These are phyloP conservation scores for Zaprionus lachaisei DNA, from an alignment of 1,140 invertebrate species.

Conservation along the genomic window DNA sequence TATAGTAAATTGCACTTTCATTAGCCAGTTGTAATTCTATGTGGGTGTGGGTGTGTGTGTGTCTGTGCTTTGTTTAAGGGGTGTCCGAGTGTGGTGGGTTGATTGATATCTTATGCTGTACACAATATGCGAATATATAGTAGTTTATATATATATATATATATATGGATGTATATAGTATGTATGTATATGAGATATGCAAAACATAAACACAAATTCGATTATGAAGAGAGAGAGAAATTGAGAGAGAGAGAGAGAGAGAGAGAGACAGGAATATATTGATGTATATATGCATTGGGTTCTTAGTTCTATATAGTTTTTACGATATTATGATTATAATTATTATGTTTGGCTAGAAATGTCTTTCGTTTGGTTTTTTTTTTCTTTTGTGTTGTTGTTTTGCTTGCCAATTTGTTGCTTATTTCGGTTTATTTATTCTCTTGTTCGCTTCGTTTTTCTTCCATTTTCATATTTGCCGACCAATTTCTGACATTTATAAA, in stretches of 20 bases:
- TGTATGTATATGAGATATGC: conserved; percentile 48
- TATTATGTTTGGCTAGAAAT: conserved; percentile 32
- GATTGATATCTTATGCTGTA: conserved; percentile 56
- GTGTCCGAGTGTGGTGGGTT: conserved; percentile 40
- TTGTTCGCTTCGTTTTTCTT: background rate
- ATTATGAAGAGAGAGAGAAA: conserved; percentile 34
- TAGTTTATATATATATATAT: conserved; percentile 20
- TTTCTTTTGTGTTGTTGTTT: conserved; percentile 16
- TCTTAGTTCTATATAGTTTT: conserved; percentile 15
- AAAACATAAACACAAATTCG: conserved; percentile 67
- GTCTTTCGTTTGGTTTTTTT: conserved; percentile 19
- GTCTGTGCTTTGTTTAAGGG: conserved; percentile 2
- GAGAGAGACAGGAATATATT: conserved; percentile 21
- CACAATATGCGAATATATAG: conserved; percentile 52
- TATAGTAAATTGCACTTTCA: conserved; percentile 9
- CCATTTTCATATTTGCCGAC: conserved; percentile 37
- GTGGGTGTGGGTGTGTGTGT: background rate
- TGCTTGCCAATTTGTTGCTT: conserved; percentile 58
- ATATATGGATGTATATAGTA: conserved; percentile 34
- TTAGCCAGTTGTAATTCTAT: background rate
- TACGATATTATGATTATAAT: conserved; percentile 3
- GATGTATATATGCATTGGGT: conserved; percentile 23
- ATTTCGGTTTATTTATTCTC: background rate
- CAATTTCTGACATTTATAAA: conserved; percentile 65
- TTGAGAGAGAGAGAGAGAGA: conserved; percentile 28